Conservation (phyloP, 2,113 vertebrate species). For the Hylia prasina region DNA sequence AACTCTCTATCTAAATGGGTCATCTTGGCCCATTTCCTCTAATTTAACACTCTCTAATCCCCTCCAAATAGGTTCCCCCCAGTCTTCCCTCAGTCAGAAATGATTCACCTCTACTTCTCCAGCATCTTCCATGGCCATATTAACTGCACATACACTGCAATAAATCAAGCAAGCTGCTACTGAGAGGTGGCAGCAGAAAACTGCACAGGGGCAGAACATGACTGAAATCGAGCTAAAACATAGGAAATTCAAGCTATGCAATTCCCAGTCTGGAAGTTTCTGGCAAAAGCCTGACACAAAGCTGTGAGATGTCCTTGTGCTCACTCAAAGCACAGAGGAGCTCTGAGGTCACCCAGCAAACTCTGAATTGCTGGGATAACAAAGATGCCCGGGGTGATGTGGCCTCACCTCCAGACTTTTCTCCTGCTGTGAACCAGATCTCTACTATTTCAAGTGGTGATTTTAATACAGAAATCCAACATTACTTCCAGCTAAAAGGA, state of each 20-base stretch:
- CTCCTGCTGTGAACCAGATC: neutral
- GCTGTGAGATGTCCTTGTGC: neutral
- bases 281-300: neutral
- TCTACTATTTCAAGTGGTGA: neutral
- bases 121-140: neutral
- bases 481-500: neutral
- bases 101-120: neutral
- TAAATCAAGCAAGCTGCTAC: neutral
- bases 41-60: neutral
- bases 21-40: neutral
- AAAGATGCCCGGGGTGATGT: neutral
- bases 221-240: neutral
- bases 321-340: neutral
- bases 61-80: neutral
- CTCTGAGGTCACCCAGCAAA: neutral
- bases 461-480: constrained; percentile 1
- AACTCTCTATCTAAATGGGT: neutral
- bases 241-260: neutral
- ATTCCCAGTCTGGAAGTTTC: neutral
- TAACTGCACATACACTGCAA: neutral
- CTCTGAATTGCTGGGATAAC: neutral
- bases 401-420: neutral
- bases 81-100: neutral
- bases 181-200: neutral
- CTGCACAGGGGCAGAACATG: neutral